Conservation (phyloP, 2,888 invertebrate genomes). For the Elaeidobius kamerunicus region DNA sequence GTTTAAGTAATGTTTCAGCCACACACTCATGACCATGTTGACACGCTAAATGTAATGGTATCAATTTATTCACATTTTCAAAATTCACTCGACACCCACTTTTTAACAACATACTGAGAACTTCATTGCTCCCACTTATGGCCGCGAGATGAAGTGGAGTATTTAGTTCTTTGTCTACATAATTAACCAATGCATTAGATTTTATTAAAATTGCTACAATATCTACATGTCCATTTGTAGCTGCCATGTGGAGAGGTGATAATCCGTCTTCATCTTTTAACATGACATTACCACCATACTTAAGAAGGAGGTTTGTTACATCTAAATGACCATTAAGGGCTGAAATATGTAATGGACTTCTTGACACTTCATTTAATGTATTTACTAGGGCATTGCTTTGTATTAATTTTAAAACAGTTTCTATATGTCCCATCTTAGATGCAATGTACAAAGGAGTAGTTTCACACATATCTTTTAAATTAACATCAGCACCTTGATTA, state of each 20-base stretch:
- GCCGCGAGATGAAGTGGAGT: constrained; percentile 2
- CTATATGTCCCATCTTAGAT: neutral
- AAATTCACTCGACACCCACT: neutral
- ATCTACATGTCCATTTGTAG: neutral
- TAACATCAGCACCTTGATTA: constrained; percentile 2
- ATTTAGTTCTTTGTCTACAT: neutral
- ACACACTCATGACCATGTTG: neutral
- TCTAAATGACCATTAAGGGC: constrained; percentile 1
- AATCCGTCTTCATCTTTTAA: neutral
- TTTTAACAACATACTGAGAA: neutral
- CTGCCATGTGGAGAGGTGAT: constrained; percentile 1
- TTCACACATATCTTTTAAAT: constrained; percentile 5
- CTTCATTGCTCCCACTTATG: neutral
- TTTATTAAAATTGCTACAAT: neutral
- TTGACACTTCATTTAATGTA: neutral
- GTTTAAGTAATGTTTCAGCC: neutral
- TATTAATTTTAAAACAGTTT: neutral
- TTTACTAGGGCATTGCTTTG: constrained; percentile 1
- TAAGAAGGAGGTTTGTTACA: neutral
- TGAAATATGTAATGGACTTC: constrained; percentile 2
- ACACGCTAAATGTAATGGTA: constrained; percentile 1
- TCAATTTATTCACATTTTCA: neutral
- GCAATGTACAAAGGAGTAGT: constrained; percentile 1
- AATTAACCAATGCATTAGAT: neutral
- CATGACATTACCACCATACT: neutral